These are phyloP conservation scores for Australoheros facetus DNA, from an alignment of 2,797 vertebrate genomes.

Conservation along the genomic window DNA sequence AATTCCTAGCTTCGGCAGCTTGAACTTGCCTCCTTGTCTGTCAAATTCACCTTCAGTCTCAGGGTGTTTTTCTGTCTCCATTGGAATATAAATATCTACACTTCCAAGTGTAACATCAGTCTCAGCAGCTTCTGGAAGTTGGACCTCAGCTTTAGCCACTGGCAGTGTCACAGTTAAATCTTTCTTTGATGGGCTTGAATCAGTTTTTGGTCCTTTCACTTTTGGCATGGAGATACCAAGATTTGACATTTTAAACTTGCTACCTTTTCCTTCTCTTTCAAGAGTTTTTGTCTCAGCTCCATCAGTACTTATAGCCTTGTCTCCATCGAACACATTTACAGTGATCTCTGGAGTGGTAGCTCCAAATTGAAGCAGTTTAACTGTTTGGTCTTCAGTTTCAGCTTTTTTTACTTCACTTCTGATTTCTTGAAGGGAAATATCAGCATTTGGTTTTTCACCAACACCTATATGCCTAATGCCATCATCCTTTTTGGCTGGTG, in stretches of 20 bases:
- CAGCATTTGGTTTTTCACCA: rapidly evolving
- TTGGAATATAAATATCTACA: slow-evolving; percentile 23
- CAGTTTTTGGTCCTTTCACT: slow-evolving; percentile 38
- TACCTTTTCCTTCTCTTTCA: slow-evolving; percentile 22
- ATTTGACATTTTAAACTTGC: slow-evolving; percentile 63
- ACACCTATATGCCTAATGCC: not conserved
- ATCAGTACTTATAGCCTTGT: slow-evolving; percentile 34
- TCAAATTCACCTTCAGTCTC: slow-evolving; percentile 25
- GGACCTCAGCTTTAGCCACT: slow-evolving; percentile 15
- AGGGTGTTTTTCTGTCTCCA: slow-evolving; percentile 22
- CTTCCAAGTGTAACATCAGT: slow-evolving; percentile 21
- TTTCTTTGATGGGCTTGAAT: slow-evolving; percentile 49
- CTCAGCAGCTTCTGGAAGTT: slow-evolving; percentile 25
- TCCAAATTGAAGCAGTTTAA: slow-evolving; percentile 40
- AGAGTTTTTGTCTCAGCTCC: slow-evolving; percentile 25
- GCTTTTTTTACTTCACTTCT: not conserved
- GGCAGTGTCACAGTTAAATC: slow-evolving; percentile 40
- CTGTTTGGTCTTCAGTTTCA: slow-evolving; percentile 21
- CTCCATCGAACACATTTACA: slow-evolving; percentile 21
- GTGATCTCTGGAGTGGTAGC: slow-evolving; percentile 15
- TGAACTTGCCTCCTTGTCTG: slow-evolving; percentile 40
- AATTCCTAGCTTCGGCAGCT: slow-evolving; percentile 26
- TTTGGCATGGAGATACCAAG: slow-evolving; percentile 57
- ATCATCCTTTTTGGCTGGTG: slow-evolving; percentile 16
- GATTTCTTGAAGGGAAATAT: not conserved